phyloP scores from a whole-genome alignment of 1,140 invertebrate species.

The Varroa destructor region DNA sequence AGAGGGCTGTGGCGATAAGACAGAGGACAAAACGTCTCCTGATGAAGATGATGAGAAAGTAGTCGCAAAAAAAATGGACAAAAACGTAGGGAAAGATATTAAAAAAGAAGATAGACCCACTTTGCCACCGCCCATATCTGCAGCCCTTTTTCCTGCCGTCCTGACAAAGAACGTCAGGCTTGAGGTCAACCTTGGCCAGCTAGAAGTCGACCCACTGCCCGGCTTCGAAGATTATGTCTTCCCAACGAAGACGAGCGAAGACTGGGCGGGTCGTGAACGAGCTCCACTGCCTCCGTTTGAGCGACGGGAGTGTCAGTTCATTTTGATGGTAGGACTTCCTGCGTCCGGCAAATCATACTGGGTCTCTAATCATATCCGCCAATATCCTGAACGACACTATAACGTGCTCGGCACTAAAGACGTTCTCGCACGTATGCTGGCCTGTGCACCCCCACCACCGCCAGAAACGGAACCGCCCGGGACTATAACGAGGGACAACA shows the following conservation, averaged over 20 bases:
- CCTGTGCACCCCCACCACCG: background rate
- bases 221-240: background rate
- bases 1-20: background rate
- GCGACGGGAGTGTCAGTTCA: conserved; percentile 3
- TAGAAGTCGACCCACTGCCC: conserved; percentile 1
- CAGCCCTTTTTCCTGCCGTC: conserved; percentile 4
- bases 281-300: background rate
- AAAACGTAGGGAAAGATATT: background rate
- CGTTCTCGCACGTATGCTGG: background rate
- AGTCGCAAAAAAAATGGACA: background rate
- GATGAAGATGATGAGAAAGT: conserved; percentile 1
- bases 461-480: background rate
- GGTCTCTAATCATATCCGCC: background rate
- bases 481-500: background rate
- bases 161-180: conserved; percentile 9
- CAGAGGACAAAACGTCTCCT: background rate
- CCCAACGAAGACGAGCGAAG: background rate
- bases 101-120: background rate
- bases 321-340: conserved; percentile 16
- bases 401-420: conserved; percentile 4
- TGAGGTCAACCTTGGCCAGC: conserved; percentile 11
- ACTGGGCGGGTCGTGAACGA: background rate
- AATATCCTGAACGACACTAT: conserved; percentile 13
- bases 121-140: no score
- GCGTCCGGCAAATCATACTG: conserved; percentile 5